Evolutionary conservation across 2,888 invertebrate species (phyloP), one percentile per base, ranked within the genome.

Genomic region (Drosophila putrida): DNA sequence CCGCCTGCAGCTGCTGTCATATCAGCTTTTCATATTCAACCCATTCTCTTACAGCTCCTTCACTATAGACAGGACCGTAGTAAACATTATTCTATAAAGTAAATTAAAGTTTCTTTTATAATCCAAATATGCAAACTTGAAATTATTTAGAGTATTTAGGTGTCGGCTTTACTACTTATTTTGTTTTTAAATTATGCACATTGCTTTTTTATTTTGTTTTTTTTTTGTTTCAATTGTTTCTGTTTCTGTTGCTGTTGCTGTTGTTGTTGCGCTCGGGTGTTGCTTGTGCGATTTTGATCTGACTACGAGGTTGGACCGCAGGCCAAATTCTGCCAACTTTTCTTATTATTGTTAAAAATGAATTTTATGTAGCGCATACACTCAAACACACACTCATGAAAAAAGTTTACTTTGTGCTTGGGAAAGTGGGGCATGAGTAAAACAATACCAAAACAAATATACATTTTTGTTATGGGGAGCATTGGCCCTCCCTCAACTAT

Each of bases 301-400:
- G 66, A 61, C 86, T 78, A 61, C 46, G 53, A 64, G 68, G 55
- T 46, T 60, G 75, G 59, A 46, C 88, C 69, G 60, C 82, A 51
- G 82, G 80, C 88, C 72, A 79, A 81, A 69, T 71, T 49, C 86
- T 76, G 69, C 68, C 73, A 88, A 88, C 82, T 88, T 83, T 83
- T 88, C 72, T 77, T 82, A 82, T 83, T 88, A 82, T 82, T 79
- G 77, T 76, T 70, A 35, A 72, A 82, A 83, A 73, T 77, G 80
- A 70, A 82, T 85, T 74, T 66, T 69, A 63, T 79, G 58, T 60
- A 51, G 54, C 44, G 13, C 49, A 51, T 28, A 53, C 41, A 57
- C 6, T 55, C 46, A 65, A 10, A 64, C 57, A 61, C n/a, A 59
- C 54, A 47, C 46, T 55, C 35, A 61, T 39, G 28, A 43, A 25